Base-by-base conservation (phyloP, 2,888 invertebrate genomes). In the Acronicta psi region DNA sequence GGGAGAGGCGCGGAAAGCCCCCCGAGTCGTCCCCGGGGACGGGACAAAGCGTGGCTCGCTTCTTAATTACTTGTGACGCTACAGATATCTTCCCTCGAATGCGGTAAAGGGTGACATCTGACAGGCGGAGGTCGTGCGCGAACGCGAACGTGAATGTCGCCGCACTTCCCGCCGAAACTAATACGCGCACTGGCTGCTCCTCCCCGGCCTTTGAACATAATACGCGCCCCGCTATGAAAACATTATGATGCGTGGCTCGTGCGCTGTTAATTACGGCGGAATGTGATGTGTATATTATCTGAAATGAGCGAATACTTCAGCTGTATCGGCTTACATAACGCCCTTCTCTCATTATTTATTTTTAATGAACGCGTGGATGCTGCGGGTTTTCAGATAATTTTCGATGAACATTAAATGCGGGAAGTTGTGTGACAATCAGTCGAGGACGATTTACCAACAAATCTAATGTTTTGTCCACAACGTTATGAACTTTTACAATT, bases 41-140 rank as follows among this genome's bases (percentile, higher is more conserved):
- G 73, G 84, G 84, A 84, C 79, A 77, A 85, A 87, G 88, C 88
- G 85, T 81, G 86, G 86, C 82, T 83, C 86, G 88, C 80, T 89
- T 88, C 90, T 89, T 91, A 91, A 92, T 92, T 91, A 91, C 91
- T 88, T 83, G 88, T 86, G 88, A 88, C 88, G 86, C 80, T 85
- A 87, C 84, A 87, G 86, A 89, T 87, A 88, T 86, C 83, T 84
- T 84, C 80, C 81, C 79, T 80, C 66, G 71, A 74, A 63, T 80
- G 80, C 80, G 83, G 83, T 82, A 84, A 87, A 86, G 86, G 87
- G 86, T 85, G 84, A 83, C 77, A 74, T 75, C 72, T 82, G 77
- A 80, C 75, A 66, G 69, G 55, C 69, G 71, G 63, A 70, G 73
- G 69, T 66, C 77, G 77, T 69, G 70, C 64, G 70, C 50, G 51